phyloP scores from a whole-genome alignment of 2,797 vertebrate species.

The Molothrus aeneus region DNA sequence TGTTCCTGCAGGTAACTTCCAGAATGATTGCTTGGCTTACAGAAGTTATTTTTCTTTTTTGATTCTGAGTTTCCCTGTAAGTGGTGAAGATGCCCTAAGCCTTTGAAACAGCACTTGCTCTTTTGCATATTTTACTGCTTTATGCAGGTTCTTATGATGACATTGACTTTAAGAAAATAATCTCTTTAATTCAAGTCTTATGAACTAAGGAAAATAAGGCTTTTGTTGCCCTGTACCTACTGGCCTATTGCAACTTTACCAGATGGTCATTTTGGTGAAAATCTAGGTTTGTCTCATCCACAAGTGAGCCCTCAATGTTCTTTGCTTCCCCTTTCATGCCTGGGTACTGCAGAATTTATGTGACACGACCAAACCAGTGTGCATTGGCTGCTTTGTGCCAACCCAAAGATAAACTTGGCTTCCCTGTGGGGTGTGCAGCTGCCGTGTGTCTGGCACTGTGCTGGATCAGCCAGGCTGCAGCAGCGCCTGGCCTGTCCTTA shows the following conservation, averaged over 20 bases:
- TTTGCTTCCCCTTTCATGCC: neutral
- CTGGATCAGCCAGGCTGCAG: neutral
- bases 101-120: neutral
- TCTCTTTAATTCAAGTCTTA: neutral
- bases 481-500: neutral
- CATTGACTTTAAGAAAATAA: neutral
- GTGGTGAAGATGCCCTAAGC: neutral
- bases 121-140: neutral
- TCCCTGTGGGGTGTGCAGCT: neutral
- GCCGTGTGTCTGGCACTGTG: neutral
- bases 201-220: neutral
- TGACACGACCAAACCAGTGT: neutral
- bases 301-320: neutral
- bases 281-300: neutral
- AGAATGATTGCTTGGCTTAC: neutral
- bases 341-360: neutral
- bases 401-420: neutral
- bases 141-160: neutral
- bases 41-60: neutral
- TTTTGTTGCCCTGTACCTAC: accelerated
- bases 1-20: neutral
- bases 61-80: neutral
- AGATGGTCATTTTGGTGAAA: neutral
- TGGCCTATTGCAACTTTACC: neutral
- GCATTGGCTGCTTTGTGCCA: neutral